Percentiles rank a stretch among this genome's conserved stretches.
Conservation (phyloP, 2,888 invertebrate species). For the Galerucella nymphaeae region DNA sequence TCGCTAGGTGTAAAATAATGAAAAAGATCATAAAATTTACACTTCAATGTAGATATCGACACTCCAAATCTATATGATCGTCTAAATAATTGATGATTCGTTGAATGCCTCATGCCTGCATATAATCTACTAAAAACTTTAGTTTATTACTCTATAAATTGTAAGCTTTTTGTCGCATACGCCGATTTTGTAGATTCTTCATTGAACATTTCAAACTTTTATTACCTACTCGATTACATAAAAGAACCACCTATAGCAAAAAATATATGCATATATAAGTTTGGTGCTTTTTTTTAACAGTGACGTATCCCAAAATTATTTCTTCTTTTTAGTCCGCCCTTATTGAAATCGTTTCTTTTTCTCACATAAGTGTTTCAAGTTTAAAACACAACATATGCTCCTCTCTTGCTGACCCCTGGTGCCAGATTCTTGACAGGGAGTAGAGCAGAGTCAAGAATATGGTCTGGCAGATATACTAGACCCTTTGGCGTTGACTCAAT, state of each 20-base stretch:
- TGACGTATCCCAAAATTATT: neutral
- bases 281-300: neutral
- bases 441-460: too few species aligned
- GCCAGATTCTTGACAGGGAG: too few species aligned
- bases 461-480: too few species aligned
- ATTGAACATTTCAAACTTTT: neutral
- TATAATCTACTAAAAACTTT: conserved; percentile 26
- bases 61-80: too few species aligned
- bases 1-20: neutral
- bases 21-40: neutral
- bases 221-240: neutral
- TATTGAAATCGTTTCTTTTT: too few species aligned
- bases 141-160: conserved; percentile 21
- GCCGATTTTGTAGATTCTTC: conserved; percentile 14
- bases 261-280: neutral
- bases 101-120: conserved; percentile 15
- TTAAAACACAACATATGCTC: too few species aligned
- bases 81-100: too few species aligned
- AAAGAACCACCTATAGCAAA: neutral
- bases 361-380: too few species aligned
- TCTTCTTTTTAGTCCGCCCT: neutral
- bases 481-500: too few species aligned
- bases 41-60: neutral
- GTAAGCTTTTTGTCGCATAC: conserved; percentile 3
- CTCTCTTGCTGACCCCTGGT: too few species aligned